Evolutionary conservation across 2,797 vertebrate species (phyloP).

Genomic region (Myiotriccus ornatus): DNA sequence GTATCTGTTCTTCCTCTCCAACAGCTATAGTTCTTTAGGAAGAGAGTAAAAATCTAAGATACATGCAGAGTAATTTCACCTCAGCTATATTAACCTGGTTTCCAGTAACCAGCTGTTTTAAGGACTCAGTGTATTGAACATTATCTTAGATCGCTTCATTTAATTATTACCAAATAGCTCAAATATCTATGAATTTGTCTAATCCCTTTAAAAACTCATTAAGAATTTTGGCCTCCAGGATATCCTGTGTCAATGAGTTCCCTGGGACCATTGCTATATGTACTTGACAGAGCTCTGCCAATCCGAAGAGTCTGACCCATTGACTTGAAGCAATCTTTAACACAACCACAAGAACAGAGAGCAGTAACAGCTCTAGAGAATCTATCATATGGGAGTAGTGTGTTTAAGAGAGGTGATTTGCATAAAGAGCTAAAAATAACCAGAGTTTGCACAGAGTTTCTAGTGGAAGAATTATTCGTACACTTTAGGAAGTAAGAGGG

Average conservation of each 20-base stretch:
- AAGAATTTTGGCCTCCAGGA: background rate
- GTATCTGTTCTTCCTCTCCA: background rate
- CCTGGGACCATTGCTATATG: background rate
- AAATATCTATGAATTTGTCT: background rate
- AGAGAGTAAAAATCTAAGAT: background rate
- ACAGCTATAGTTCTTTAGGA: background rate
- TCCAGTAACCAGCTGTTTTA: background rate
- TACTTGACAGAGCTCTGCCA: background rate
- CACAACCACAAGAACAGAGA: background rate
- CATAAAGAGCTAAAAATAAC: conserved; percentile 16
- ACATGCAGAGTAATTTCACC: background rate
- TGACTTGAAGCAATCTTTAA: background rate
- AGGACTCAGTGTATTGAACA: background rate
- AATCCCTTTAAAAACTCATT: background rate
- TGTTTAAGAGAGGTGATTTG: background rate
- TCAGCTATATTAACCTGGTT: background rate
- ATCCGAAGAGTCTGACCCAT: background rate
- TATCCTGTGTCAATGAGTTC: background rate
- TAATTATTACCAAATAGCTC: background rate
- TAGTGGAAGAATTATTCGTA: background rate
- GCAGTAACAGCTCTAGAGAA: background rate
- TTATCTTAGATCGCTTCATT: background rate
- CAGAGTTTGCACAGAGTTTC: background rate
- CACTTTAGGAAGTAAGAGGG: background rate
- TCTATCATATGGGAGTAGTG: background rate